Evolutionary conservation across 2,113 vertebrate species (phyloP), one percentile per base, ranked within the genome.

Genomic region (Tautogolabrus adspersus): DNA sequence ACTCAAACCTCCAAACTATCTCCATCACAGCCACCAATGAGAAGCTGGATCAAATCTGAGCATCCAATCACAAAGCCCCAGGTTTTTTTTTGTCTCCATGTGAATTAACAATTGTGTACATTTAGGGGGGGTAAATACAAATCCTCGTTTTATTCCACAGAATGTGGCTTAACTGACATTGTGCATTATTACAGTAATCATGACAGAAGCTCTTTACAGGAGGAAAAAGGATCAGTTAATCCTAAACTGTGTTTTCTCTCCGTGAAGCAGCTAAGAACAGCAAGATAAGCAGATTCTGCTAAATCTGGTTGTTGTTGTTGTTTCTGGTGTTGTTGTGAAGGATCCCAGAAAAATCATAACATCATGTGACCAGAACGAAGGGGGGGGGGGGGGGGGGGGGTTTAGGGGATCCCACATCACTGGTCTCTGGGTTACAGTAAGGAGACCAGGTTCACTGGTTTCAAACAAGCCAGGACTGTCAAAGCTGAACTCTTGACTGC

Each of bases 241-340:
- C 93, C 89, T 71, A 84, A 89, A 82, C 84, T 77, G 67, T 75
- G 83, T 82, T 92, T 90, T 52, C 88, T 81, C 66, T 89, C 70
- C 57, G 26, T 38, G 74, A 66, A 37, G 81, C 62, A 19, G 81
- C 77, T 89, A 67, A 93, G 89, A 91, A 81, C 66, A 6, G 11
- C 67, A 34, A 78, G 83, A 87, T 93, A 91, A 93, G 85, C 72
- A 91, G 91, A 94, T 92, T 85, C 82, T 15, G 44, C 22, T 84
- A 92, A 94, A 95, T 93, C 93, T 91, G 71, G 87, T 92, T 93
- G 93, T 92, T 94, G 83, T 93, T 91, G 89, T 54, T 71, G 79
- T 55, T 69, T 72, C 34, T 90, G 92, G 23, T 89, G 87, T 67
- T 84, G 77, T 83, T 77, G 69, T 70, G 55, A 42, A 54, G 78